phyloP scores from a whole-genome alignment of 2,888 invertebrate genomes.

The Clistopyga incitator region DNA sequence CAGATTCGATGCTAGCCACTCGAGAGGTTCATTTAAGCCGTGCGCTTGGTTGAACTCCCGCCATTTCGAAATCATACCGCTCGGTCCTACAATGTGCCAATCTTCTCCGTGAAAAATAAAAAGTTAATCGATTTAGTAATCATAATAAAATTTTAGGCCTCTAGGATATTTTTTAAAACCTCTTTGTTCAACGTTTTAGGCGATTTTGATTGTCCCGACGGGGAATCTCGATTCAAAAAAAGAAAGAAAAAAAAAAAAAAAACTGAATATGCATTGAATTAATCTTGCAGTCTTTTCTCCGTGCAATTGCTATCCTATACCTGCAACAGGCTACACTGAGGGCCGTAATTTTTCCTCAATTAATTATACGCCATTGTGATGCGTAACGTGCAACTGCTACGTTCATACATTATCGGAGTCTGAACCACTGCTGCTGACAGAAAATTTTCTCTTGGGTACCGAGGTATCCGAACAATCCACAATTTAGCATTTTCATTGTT shows the following conservation, averaged over 20 bases:
- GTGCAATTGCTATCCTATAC: neutral
- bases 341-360: neutral
- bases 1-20: slow-evolving; percentile 22
- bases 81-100: neutral
- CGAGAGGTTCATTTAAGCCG: slow-evolving; percentile 22
- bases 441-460: neutral
- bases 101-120: neutral
- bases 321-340: neutral
- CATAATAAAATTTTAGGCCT: too few species aligned
- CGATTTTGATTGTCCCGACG: too few species aligned
- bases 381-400: neutral
- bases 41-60: neutral
- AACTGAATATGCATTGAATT: neutral
- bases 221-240: too few species aligned
- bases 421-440: neutral
- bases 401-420: neutral
- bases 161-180: too few species aligned
- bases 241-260: too few species aligned
- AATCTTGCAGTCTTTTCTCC: neutral
- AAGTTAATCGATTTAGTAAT: too few species aligned
- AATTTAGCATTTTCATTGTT: neutral
- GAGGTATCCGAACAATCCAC: neutral
- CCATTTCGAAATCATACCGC: neutral
- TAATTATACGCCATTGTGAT: neutral
- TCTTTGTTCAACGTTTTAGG: too few species aligned